phyloP scores from a whole-genome alignment of 92 coral and sea anemone genomes.

The Phenganax stokvisi region DNA sequence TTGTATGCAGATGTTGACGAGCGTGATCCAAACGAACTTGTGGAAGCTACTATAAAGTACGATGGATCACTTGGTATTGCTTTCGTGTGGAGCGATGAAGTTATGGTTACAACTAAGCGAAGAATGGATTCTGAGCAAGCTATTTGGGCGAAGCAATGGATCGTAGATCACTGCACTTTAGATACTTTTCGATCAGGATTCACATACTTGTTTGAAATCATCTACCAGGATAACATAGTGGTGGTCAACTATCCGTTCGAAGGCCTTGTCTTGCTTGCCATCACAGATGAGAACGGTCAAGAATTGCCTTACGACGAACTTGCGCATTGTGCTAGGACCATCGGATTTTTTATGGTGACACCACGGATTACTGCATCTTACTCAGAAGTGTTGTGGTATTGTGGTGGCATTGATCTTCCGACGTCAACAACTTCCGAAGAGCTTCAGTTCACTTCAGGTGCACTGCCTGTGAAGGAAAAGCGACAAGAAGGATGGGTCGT shows the following conservation, averaged over 20 bases:
- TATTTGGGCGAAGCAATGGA: constrained; percentile 29
- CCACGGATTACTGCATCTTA: constrained; percentile 25
- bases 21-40: constrained; percentile 12
- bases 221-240: constrained; percentile 16
- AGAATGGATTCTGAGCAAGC: constrained; percentile 35
- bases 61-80: constrained; percentile 35
- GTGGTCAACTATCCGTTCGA: constrained; percentile 14
- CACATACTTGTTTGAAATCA: constrained; percentile 25
- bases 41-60: constrained; percentile 25
- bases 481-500: constrained; percentile 35
- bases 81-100: constrained; percentile 19
- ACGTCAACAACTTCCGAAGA: neutral
- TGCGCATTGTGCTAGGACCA: neutral
- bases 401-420: constrained; percentile 6
- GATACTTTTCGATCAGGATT: constrained; percentile 2
- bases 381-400: constrained; percentile 23
- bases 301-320: constrained; percentile 11
- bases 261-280: constrained; percentile 33
- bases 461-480: neutral
- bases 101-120: constrained; percentile 23
- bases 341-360: constrained; percentile 29
- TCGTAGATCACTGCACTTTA: constrained; percentile 23
- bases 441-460: neutral
- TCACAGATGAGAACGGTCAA: constrained; percentile 21
- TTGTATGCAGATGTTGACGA: neutral